Percentiles rank a stretch among this genome's conserved stretches.
Conservation (phyloP, 2,797 vertebrate species). For the Lindbergichthys nudifrons region DNA sequence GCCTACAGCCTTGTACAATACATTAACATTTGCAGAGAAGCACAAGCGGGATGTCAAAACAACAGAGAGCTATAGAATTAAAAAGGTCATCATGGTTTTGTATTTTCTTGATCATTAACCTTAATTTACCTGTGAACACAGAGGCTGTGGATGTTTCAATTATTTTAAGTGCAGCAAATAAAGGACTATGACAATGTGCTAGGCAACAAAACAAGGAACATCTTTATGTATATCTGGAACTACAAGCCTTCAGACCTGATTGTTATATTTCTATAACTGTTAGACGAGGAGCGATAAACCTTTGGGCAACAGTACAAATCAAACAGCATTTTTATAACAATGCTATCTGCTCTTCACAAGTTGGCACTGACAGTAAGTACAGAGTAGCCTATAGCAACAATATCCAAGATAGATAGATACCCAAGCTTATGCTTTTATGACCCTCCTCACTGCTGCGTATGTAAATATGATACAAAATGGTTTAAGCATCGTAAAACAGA, state of each 20-base stretch:
- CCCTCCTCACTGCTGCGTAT: background rate
- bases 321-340: background rate
- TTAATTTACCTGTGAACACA: conserved; percentile 35
- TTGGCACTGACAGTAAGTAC: background rate
- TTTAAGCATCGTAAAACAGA: background rate
- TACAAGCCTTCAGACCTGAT: background rate
- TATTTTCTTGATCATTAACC: conserved; percentile 25
- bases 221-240: background rate
- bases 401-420: background rate
- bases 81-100: conserved; percentile 48
- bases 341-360: conserved; percentile 6
- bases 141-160: conserved; percentile 2
- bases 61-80: conserved; percentile 39
- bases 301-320: conserved; percentile 6
- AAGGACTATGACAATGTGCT: background rate
- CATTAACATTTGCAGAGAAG: conserved; percentile 68
- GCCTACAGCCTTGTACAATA: conserved; percentile 58
- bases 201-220: background rate
- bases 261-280: background rate
- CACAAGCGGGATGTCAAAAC: conserved; percentile 43
- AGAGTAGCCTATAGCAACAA: background rate
- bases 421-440: background rate
- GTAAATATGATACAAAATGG: background rate
- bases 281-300: conserved; percentile 7
- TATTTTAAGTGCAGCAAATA: background rate